Conservation (phyloP, 2,113 vertebrate genomes). For the Verasper variegatus region DNA sequence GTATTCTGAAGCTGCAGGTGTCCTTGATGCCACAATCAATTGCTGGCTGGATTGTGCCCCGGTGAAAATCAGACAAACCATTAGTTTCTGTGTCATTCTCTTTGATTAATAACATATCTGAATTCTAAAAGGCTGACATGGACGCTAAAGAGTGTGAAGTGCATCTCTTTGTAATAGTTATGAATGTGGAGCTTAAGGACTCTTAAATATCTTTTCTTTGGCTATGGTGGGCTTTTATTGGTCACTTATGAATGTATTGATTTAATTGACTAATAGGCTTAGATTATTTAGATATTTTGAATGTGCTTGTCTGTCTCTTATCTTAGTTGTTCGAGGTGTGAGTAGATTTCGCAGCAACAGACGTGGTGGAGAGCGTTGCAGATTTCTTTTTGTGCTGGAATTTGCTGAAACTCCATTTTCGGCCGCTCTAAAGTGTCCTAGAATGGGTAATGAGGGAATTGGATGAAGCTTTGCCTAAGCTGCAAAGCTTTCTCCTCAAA, state of each 20-base stretch:
- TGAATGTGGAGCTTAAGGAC: slow-evolving; percentile 45
- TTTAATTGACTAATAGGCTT: slow-evolving; percentile 10
- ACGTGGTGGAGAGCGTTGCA: slow-evolving; percentile 16
- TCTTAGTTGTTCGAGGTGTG: slow-evolving; percentile 24
- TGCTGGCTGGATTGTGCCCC: slow-evolving; percentile 77
- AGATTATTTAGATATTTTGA: slow-evolving; percentile 20
- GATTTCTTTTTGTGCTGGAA: slow-evolving; percentile 58
- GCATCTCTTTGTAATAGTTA: slow-evolving; percentile 60
- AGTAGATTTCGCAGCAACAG: slow-evolving; percentile 29
- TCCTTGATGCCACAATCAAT: slow-evolving; percentile 83
- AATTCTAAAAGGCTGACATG: slow-evolving; percentile 64
- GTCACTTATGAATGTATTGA: slow-evolving; percentile 34
- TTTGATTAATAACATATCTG: slow-evolving; percentile 75
- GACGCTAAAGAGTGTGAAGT: slow-evolving; percentile 57
- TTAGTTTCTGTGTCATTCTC: slow-evolving; percentile 77
- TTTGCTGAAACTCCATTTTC: slow-evolving; percentile 58
- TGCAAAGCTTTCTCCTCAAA: slow-evolving; percentile 70
- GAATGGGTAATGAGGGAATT: slow-evolving; percentile 73
- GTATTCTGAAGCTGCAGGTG: slow-evolving; percentile 86
- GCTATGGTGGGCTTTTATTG: slow-evolving; percentile 24
- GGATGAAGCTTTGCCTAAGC: slow-evolving; percentile 76
- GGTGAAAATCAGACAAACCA: slow-evolving; percentile 79
- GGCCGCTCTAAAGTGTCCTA: slow-evolving; percentile 67
- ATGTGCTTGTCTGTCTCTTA: slow-evolving; percentile 12
- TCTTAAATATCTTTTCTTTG: slow-evolving; percentile 23